These are phyloP conservation scores for Dipodomys ordii DNA, from an alignment of 2,113 vertebrate species.

Conservation along the genomic window DNA sequence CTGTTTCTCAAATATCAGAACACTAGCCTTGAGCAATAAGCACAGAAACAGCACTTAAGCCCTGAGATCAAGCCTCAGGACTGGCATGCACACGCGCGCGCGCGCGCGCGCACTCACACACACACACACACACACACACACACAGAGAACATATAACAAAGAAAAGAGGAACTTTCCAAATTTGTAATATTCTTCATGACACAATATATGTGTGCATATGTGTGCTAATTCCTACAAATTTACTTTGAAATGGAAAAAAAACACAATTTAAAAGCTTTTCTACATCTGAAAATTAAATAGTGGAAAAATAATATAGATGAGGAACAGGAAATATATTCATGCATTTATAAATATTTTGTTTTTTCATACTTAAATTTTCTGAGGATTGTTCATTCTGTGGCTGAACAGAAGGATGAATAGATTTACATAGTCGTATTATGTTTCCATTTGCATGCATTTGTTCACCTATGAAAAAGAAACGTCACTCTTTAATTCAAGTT, in stretches of 20 bases:
- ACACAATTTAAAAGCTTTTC: neutral
- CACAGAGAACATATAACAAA: too few relatives aligned
- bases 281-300: neutral
- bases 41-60: too few relatives aligned
- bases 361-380: neutral
- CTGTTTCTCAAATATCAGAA: too few relatives aligned
- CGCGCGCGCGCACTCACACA: too few relatives aligned
- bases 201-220: neutral
- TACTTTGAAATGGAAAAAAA: constrained; percentile 5
- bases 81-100: too few relatives aligned
- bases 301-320: neutral
- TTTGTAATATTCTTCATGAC: neutral
- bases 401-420: neutral
- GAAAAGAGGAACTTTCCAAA: neutral
- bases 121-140: too few relatives aligned
- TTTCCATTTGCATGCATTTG: neutral
- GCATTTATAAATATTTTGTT: neutral
- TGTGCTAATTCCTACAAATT: neutral
- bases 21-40: too few relatives aligned
- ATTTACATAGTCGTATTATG: neutral
- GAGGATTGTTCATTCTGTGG: neutral
- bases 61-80: too few relatives aligned
- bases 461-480: neutral
- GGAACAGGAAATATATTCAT: neutral
- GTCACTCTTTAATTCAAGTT: neutral